Evolutionary conservation across 2,113 vertebrate species (phyloP).

Genomic region (Laticauda colubrina): DNA sequence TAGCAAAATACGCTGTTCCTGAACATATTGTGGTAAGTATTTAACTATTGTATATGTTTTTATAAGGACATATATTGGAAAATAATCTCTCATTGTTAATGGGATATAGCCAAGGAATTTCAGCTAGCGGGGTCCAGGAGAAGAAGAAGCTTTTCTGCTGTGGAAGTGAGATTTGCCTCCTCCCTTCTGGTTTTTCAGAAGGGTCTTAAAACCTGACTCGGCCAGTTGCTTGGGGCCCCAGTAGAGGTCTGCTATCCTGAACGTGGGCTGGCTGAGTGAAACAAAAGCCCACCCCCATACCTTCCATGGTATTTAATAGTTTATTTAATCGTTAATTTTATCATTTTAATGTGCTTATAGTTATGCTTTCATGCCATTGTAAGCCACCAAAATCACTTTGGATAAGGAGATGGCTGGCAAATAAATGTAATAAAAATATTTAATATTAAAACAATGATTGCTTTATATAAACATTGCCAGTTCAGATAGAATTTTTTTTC

Average conservation of each 20-base stretch:
- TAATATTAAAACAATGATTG: neutral
- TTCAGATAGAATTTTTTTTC: neutral
- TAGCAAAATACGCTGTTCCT: constrained; percentile 89
- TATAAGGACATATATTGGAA: neutral
- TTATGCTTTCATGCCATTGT: neutral
- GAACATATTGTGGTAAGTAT: constrained; percentile 86
- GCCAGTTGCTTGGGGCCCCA: neutral
- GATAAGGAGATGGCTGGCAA: neutral
- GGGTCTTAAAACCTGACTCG: neutral
- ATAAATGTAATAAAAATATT: neutral
- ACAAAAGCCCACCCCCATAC: neutral
- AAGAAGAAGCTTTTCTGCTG: neutral
- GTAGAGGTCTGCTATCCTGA: neutral
- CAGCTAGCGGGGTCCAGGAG: neutral
- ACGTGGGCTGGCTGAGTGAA: neutral
- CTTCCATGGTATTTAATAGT: neutral
- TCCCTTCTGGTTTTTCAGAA: neutral
- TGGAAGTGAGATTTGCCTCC: neutral
- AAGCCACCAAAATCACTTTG: neutral
- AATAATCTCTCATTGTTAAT: neutral
- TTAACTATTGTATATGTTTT: neutral
- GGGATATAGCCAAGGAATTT: neutral
- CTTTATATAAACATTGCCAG: neutral
- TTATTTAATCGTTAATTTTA: neutral
- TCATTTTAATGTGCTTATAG: neutral